Conservation (phyloP, 2,888 invertebrate genomes). For the Heterodera filipjevi region DNA sequence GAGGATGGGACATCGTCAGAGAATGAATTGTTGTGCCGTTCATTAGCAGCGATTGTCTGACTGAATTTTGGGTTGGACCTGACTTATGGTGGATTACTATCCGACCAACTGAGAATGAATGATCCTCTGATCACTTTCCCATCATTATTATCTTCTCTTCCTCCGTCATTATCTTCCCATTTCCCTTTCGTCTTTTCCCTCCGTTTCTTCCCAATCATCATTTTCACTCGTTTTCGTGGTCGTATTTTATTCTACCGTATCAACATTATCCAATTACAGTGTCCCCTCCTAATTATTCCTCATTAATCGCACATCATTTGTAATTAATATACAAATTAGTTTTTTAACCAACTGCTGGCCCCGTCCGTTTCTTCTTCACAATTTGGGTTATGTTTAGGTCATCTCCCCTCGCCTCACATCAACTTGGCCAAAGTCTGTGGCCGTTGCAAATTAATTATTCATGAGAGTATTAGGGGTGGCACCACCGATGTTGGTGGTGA, state of each 20-base stretch:
- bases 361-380: too few species aligned
- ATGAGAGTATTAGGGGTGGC: background rate
- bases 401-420: background rate
- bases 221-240: background rate
- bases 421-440: background rate
- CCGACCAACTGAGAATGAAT: too few species aligned
- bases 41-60: background rate
- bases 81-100: too few species aligned
- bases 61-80: too few species aligned
- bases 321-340: background rate
- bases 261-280: background rate
- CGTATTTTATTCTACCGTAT: background rate
- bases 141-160: too few species aligned
- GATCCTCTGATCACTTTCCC: too few species aligned
- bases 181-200: too few species aligned
- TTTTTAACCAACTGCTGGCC: background rate
- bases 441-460: conserved; percentile 10
- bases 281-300: background rate
- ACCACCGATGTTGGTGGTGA: background rate
- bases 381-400: background rate
- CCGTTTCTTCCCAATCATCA: background rate
- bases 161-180: too few species aligned
- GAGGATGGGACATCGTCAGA: too few species aligned
- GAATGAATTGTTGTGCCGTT: too few species aligned
- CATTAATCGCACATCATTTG: background rate